Conservation (phyloP, 2,888 invertebrate species). For the Troilus luridus region DNA sequence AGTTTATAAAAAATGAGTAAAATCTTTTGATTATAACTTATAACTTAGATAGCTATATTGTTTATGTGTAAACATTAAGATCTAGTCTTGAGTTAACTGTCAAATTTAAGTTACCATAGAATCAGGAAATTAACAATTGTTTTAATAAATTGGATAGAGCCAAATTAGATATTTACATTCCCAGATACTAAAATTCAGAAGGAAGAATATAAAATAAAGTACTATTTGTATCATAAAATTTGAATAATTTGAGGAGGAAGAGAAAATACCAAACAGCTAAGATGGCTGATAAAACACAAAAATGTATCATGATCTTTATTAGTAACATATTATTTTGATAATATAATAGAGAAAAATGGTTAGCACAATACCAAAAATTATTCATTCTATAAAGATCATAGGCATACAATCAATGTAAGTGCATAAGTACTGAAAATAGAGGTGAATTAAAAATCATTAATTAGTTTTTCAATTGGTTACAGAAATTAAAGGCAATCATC, state of each 20-base stretch:
- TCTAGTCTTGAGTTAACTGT: neutral
- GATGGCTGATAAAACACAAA: conserved; percentile 2
- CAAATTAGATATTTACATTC: neutral
- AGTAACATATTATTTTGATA: neutral
- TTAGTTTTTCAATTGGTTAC: conserved; percentile 1
- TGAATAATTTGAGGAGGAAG: neutral
- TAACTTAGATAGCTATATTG: no score
- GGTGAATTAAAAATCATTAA: neutral
- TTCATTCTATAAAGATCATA: neutral
- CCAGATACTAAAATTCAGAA: neutral
- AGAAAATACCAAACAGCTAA: neutral
- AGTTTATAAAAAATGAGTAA: neutral
- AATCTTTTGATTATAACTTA: neutral
- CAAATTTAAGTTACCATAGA: neutral
- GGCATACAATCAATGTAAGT: neutral
- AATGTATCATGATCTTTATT: neutral
- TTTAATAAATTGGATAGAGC: neutral
- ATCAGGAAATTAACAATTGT: neutral
- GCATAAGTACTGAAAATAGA: neutral
- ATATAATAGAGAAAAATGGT: neutral
- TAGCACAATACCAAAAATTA: neutral
- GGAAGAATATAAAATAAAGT: neutral
- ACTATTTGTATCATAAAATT: neutral
- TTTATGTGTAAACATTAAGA: neutral
- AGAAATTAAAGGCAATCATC: neutral